Evolutionary conservation across 2,888 invertebrate genomes (phyloP), one percentile per base, ranked within the genome.

Genomic region (Plebejus melissa): DNA sequence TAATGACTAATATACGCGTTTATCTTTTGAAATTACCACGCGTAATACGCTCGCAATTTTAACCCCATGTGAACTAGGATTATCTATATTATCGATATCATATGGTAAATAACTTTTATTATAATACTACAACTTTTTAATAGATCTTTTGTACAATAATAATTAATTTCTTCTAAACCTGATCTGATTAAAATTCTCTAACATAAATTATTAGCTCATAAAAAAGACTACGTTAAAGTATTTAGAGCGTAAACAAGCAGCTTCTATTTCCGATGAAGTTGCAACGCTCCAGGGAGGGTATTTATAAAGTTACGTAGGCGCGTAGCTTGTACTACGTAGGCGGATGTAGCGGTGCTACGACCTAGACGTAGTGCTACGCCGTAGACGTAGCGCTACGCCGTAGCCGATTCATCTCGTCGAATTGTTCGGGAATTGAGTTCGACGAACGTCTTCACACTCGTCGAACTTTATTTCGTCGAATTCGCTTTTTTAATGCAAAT

Each of bases 1-100:
- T 74, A 77, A 76, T 77, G 75, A 77, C 77, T 76, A 76, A 77
- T 77, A 75, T 54, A 75, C 71, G 60, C 71, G 69, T 71, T 75
- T 60, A 22, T 71, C 57, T 70, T 75, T 70, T 65, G 38, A 58
- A 74, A 38, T 74, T 22, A 70, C 38, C 41, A 41, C 9, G 3
- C 38, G 32, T 69, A 50, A 50, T 65, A 54, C 11, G 28, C 28
- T 22, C 13, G 32, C 50, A 28, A 46, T 69, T 74, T 69, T 54
- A 36, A 41, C 41, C 28, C n/a, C 13, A 2, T 58, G n/a, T 50
- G 50, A 50, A 57, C n/a, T 58, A 58, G 46, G 11, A 46, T 46
- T 46, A 46, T 50, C 50, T 50, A 13, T 11, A 2, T 6, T 41
- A 5, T 1, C 2, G 0, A 46, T 46, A 46, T 46, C 11, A 46